A percentile compares a stretch with the other conserved stretches of the same genome.
phyloP scores from a whole-genome alignment of 2,888 invertebrate genomes.

The Corbicula japonica region DNA sequence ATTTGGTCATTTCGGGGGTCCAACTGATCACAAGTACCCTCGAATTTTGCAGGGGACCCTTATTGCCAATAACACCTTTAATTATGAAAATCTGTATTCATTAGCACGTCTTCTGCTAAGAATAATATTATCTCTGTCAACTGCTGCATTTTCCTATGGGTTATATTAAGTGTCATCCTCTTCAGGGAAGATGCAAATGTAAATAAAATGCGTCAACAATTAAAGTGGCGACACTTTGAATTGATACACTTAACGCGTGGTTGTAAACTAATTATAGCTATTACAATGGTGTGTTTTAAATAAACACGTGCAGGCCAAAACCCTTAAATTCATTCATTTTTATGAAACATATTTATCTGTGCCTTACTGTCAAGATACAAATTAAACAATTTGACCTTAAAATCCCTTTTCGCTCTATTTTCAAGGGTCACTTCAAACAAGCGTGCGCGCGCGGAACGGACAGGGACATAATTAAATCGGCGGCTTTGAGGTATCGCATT shows the following conservation, averaged over 20 bases:
- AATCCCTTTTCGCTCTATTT: constrained; percentile 28
- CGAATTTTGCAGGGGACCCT: constrained; percentile 39
- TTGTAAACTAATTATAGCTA: constrained; percentile 56
- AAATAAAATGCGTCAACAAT: constrained; percentile 48
- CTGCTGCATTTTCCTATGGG: constrained; percentile 15
- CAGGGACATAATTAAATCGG: constrained; percentile 6
- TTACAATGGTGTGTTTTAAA: constrained; percentile 42
- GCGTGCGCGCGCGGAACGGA: constrained; percentile 30
- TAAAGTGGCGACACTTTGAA: constrained; percentile 43
- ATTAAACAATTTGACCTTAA: constrained; percentile 47
- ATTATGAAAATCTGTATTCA: constrained; percentile 57
- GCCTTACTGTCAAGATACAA: constrained; percentile 43
- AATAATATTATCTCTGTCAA: constrained; percentile 50
- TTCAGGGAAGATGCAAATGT: constrained; percentile 35
- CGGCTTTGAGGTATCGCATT: constrained; percentile 50
- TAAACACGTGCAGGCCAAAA: constrained; percentile 50
- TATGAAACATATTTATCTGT: constrained; percentile 62
- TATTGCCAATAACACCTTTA: constrained; percentile 54
- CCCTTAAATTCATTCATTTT: constrained; percentile 50
- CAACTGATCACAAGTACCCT: constrained; percentile 47
- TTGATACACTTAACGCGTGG: constrained; percentile 58
- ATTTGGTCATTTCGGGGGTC: constrained; percentile 62
- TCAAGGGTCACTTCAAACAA: constrained; percentile 49
- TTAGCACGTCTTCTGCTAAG: constrained; percentile 48
- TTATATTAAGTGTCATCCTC: constrained; percentile 47